A percentile compares a stretch with the other conserved stretches of the same genome.
Conservation (phyloP, 2,797 vertebrate species). For the Microctenopoma lineatum region DNA sequence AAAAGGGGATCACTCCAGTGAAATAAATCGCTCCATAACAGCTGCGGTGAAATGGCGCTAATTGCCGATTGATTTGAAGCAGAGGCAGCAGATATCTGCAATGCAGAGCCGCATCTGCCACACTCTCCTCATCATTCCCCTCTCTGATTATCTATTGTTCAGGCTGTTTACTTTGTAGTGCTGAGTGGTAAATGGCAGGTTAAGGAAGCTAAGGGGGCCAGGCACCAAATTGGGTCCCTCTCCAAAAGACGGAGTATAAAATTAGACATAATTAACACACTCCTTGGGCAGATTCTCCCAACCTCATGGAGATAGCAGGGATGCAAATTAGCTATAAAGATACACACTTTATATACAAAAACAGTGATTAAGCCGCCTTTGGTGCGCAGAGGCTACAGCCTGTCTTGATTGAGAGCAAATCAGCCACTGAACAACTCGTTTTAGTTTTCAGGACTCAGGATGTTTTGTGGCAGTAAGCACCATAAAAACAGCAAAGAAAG, state of each 20-base stretch:
- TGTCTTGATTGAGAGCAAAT: conserved; percentile 73
- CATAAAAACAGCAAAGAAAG: conserved; percentile 28
- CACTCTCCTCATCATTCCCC: conserved; percentile 72
- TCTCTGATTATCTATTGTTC: conserved; percentile 86
- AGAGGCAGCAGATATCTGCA: conserved; percentile 80
- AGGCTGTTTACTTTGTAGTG: conserved; percentile 83
- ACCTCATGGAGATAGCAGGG: conserved; percentile 71
- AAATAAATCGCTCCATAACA: conserved; percentile 81
- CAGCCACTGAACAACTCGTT: conserved; percentile 53
- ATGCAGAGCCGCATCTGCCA: conserved; percentile 79
- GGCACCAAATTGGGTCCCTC: conserved; percentile 80
- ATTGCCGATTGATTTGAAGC: conserved; percentile 87
- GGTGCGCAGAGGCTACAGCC: conserved; percentile 62
- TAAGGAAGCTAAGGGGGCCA: conserved; percentile 83
- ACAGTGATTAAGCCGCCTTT: conserved; percentile 78
- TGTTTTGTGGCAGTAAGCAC: conserved; percentile 46
- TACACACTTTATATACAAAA: conserved; percentile 79
- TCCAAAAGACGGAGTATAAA: conserved; percentile 78
- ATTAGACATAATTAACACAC: conserved; percentile 81
- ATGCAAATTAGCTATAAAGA: conserved; percentile 80
- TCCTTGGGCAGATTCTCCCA: conserved; percentile 71
- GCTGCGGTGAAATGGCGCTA: conserved; percentile 86
- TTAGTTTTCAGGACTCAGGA: conserved; percentile 51
- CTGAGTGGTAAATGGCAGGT: conserved; percentile 84
- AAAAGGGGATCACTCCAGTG: conserved; percentile 80